Evolutionary conservation across 2,113 vertebrate species (phyloP).

Genomic region (Cnemophilus loriae): DNA sequence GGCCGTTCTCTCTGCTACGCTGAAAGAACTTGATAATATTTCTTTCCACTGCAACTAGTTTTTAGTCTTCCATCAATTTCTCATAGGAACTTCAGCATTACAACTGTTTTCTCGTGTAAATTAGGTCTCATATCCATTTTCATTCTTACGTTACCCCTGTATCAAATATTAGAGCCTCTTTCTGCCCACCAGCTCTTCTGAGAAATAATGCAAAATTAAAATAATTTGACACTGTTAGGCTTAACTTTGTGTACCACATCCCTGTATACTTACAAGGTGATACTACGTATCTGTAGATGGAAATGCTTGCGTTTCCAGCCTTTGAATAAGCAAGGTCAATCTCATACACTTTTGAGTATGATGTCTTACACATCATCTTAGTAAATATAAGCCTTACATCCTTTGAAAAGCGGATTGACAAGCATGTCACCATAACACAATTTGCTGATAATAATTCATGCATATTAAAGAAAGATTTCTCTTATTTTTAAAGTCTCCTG

Average conservation of each 20-base stretch:
- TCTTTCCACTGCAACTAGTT: background rate
- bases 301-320: background rate
- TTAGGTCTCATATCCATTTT: background rate
- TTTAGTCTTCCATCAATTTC: background rate
- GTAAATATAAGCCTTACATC: background rate
- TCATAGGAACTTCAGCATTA: background rate
- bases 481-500: background rate
- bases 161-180: background rate
- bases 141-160: background rate
- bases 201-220: background rate
- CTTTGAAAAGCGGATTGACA: background rate
- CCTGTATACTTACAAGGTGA: background rate
- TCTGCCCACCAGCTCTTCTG: background rate
- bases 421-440: background rate
- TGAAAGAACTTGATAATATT: background rate
- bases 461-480: background rate
- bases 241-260: background rate
- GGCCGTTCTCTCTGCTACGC: background rate
- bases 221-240: background rate
- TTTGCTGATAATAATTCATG: background rate
- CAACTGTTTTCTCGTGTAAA: background rate
- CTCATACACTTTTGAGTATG: rapidly evolving
- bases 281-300: background rate
- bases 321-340: background rate
- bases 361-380: background rate